Evolutionary conservation across 2,113 vertebrate genomes (phyloP).

Genomic region (Meleagris gallopavo): DNA sequence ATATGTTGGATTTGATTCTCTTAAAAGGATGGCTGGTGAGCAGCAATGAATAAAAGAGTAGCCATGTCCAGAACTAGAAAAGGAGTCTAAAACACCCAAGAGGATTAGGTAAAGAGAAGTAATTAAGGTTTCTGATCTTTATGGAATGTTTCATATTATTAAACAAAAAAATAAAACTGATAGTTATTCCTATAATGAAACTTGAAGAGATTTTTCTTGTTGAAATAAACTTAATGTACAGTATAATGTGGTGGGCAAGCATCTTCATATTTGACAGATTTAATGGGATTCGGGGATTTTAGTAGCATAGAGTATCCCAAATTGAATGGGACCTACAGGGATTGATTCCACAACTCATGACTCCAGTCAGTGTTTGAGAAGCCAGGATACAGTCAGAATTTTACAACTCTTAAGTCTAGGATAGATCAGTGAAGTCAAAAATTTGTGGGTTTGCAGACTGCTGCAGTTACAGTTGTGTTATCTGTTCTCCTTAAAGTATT

Average conservation of each 20-base stretch:
- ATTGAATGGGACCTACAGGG: background rate
- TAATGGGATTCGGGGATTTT: background rate
- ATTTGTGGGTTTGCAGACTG: background rate
- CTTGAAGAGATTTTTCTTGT: constrained; percentile 2
- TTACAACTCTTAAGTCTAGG: background rate
- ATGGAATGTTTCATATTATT: constrained; percentile 50
- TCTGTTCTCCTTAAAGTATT: background rate
- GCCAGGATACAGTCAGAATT: background rate
- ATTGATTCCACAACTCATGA: background rate
- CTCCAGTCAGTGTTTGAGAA: background rate
- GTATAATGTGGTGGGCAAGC: background rate
- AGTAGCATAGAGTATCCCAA: background rate
- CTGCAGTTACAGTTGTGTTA: background rate
- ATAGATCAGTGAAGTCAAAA: constrained; percentile 18
- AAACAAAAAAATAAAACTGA: constrained; percentile 63
- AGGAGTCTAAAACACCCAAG: background rate
- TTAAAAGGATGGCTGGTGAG: background rate
- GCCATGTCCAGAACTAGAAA: background rate
- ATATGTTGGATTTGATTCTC: background rate
- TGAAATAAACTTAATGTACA: constrained; percentile 50
- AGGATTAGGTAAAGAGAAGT: background rate
- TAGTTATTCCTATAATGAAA: constrained; percentile 31
- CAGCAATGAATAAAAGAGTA: background rate
- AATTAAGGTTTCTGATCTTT: constrained; percentile 41
- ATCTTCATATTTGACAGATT: constrained; percentile 32